Conservation (phyloP, 2,797 vertebrate species). For the Vipera ursinii region DNA sequence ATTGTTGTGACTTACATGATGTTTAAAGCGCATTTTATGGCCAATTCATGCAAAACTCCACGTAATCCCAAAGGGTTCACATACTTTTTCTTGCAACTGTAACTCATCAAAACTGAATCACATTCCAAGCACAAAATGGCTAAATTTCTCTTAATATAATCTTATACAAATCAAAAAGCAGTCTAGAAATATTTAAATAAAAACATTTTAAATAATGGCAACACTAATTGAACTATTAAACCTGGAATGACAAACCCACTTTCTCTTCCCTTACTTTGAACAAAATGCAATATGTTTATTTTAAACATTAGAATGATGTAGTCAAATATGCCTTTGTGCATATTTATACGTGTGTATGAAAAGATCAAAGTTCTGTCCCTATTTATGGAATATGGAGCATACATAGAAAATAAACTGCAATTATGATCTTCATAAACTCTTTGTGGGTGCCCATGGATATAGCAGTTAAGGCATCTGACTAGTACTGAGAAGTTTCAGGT, state of each 20-base stretch:
- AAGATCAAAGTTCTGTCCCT: neutral
- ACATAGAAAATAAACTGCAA: neutral
- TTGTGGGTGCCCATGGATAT: neutral
- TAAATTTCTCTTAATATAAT: neutral
- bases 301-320: neutral
- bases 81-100: too few relatives aligned
- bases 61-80: too few relatives aligned
- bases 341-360: neutral
- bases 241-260: neutral
- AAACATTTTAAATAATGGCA: neutral
- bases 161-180: neutral
- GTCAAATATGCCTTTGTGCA: neutral
- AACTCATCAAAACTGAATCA: neutral
- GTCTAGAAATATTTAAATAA: neutral
- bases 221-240: neutral
- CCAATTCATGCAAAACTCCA: too few relatives aligned
- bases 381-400: neutral
- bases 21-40: too few relatives aligned
- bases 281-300: neutral
- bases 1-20: too few relatives aligned
- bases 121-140: neutral
- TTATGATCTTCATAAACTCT: neutral
- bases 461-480: neutral
- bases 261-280: neutral
- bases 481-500: neutral